Evolutionary conservation across 2,888 invertebrate genomes (phyloP).

Genomic region (Seira ritae): DNA sequence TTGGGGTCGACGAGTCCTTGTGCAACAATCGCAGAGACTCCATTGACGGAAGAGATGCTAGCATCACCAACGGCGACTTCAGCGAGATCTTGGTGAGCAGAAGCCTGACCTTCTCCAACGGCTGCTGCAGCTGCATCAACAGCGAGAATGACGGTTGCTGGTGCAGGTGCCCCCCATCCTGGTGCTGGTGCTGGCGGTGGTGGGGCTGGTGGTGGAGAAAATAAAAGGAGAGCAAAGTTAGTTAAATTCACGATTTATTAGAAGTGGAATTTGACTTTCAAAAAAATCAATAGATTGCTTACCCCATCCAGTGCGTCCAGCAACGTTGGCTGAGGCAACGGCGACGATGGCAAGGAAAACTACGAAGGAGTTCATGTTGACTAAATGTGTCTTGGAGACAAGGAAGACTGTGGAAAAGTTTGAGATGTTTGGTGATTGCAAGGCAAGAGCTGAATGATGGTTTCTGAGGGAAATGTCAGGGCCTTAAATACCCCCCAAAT

Average conservation of each 20-base stretch:
- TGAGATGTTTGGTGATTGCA: no score
- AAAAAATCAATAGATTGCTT: slow-evolving; percentile 22
- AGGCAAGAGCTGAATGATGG: no score
- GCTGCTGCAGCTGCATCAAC: slow-evolving; percentile 23
- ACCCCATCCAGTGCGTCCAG: slow-evolving; percentile 41
- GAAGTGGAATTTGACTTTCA: no score
- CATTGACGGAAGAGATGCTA: background rate
- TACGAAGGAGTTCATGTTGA: slow-evolving; percentile 44
- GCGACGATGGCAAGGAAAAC: slow-evolving; percentile 43
- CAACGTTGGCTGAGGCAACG: slow-evolving; percentile 19
- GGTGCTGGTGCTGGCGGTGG: no score
- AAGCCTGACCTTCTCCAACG: slow-evolving; percentile 3
- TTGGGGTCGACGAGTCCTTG: slow-evolving; percentile 16
- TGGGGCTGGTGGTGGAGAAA: background rate
- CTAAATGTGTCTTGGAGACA: background rate
- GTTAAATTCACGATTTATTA: slow-evolving; percentile 2
- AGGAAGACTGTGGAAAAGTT: no score
- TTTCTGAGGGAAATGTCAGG: no score
- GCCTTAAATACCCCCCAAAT: no score
- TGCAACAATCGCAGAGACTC: background rate
- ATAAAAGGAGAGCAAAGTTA: slow-evolving; percentile 22
- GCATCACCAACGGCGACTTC: slow-evolving; percentile 8
- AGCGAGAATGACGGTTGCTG: slow-evolving; percentile 12
- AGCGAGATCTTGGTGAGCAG: background rate
- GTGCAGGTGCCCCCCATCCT: slow-evolving; percentile 16